A percentile compares a stretch with the other conserved stretches of the same genome.
Evolutionary conservation across 2,888 invertebrate species (phyloP).

Genomic region (Dinocampus coccinellae): DNA sequence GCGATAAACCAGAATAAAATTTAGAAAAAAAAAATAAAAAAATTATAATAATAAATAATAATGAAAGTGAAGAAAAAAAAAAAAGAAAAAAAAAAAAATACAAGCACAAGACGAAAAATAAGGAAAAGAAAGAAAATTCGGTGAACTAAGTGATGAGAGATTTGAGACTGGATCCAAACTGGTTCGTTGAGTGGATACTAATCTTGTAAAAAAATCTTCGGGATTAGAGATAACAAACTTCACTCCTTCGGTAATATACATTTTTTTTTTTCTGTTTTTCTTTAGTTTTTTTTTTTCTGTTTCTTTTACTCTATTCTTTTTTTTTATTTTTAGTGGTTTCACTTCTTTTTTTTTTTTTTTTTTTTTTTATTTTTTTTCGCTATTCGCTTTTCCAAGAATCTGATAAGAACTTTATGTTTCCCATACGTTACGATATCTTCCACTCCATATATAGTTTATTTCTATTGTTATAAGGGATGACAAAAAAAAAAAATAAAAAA

Average conservation of each 20-base stretch:
- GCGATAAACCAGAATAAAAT: slow-evolving; percentile 10
- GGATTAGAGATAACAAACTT: slow-evolving; percentile 35
- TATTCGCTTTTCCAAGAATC: slow-evolving; percentile 14
- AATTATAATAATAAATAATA: no score
- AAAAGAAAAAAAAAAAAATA: no score
- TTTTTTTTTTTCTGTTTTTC: slow-evolving; percentile 5
- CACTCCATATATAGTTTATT: neutral
- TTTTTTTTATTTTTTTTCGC: neutral
- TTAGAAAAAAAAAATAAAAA: no score
- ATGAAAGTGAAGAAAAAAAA: no score
- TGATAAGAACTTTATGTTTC: slow-evolving; percentile 7
- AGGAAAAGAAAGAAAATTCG: slow-evolving; percentile 7
- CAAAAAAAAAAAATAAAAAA: neutral
- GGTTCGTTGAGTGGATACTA: slow-evolving; percentile 31
- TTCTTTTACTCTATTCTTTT: slow-evolving; percentile 2
- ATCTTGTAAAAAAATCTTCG: slow-evolving; percentile 31
- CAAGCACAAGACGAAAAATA: no score
- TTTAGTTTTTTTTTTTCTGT: neutral
- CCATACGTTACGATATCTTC: slow-evolving; percentile 9
- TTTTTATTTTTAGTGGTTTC: neutral
- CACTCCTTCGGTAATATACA: slow-evolving; percentile 22
- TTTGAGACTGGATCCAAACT: slow-evolving; percentile 27
- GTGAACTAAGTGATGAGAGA: slow-evolving; percentile 23
- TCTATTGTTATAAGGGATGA: neutral
- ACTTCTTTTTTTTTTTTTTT: neutral